Percentiles rank a stretch among this genome's conserved stretches.
phyloP scores from a whole-genome alignment of 2,113 vertebrate genomes.

The Trochalopteron elliotii region DNA sequence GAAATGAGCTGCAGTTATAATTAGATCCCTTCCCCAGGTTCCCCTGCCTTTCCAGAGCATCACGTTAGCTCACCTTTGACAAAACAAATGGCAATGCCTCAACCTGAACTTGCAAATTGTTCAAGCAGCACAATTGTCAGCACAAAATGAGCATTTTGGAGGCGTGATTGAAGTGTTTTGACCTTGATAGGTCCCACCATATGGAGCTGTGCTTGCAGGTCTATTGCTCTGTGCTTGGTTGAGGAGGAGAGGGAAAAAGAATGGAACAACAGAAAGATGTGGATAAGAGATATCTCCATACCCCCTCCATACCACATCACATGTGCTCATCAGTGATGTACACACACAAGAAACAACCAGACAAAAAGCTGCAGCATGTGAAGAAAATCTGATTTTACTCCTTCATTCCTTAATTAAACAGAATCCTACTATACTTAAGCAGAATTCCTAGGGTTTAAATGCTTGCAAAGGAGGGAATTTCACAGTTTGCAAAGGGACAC shows the following conservation, averaged over 20 bases:
- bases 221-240: background rate
- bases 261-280: background rate
- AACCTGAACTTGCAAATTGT: background rate
- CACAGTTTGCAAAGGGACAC: background rate
- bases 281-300: background rate
- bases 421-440: background rate
- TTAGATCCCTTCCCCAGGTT: background rate
- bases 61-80: background rate
- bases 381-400: background rate
- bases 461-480: background rate
- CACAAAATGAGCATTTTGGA: slow-evolving; percentile 33
- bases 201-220: slow-evolving; percentile 29
- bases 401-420: background rate
- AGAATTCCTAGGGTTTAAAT: background rate
- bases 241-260: background rate
- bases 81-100: background rate
- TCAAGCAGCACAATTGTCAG: background rate
- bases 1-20: background rate
- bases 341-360: background rate
- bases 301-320: background rate
- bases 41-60: background rate
- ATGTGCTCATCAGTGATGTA: rapidly evolving
- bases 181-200: slow-evolving; percentile 28
- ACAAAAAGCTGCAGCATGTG: background rate
- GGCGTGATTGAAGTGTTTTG: slow-evolving; percentile 13